Percentiles rank a stretch among this genome's conserved stretches.
phyloP scores from a whole-genome alignment of 1,140 invertebrate species.

The Drosophila kanapiae region DNA sequence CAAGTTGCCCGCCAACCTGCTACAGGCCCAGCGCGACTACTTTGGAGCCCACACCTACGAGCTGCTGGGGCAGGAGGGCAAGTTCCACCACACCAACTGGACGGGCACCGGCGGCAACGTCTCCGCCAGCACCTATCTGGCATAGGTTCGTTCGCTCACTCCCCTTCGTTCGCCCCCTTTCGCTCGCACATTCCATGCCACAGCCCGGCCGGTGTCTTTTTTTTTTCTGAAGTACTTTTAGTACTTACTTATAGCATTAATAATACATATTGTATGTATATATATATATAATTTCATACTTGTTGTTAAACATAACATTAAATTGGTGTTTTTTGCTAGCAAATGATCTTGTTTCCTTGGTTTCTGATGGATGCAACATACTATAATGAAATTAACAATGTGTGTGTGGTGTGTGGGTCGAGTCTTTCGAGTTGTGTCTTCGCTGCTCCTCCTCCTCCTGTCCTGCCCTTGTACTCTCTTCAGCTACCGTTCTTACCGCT shows the following conservation, averaged over 20 bases:
- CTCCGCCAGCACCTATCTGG: slow-evolving; percentile 97
- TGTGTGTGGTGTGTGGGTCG: slow-evolving; percentile 45
- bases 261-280: slow-evolving; percentile 33
- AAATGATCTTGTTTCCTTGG: slow-evolving; percentile 37
- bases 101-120: slow-evolving; percentile 99
- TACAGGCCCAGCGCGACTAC: slow-evolving; percentile 99
- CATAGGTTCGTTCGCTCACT: slow-evolving; percentile 86
- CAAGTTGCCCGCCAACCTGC: slow-evolving; percentile 95
- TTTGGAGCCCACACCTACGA: slow-evolving; percentile 99
- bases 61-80: slow-evolving; percentile 93
- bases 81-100: slow-evolving; percentile 99
- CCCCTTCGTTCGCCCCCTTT: not conserved
- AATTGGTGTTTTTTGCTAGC: slow-evolving; percentile 65
- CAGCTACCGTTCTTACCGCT: slow-evolving; percentile 11
- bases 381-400: slow-evolving; percentile 45
- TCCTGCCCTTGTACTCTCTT: slow-evolving; percentile 37
- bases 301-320: slow-evolving; percentile 68
- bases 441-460: slow-evolving; percentile 8
- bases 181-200: slow-evolving; percentile 52
- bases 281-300: slow-evolving; percentile 50
- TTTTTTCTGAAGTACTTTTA: slow-evolving; percentile 47
- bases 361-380: slow-evolving; percentile 32
- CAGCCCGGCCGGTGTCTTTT: slow-evolving; percentile 15
- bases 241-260: slow-evolving; percentile 65
- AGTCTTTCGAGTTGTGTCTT: slow-evolving; percentile 60